Percentiles rank a stretch among this genome's conserved stretches.
phyloP scores from a whole-genome alignment of 1,140 invertebrate genomes.

The Drosophila mojavensis region DNA sequence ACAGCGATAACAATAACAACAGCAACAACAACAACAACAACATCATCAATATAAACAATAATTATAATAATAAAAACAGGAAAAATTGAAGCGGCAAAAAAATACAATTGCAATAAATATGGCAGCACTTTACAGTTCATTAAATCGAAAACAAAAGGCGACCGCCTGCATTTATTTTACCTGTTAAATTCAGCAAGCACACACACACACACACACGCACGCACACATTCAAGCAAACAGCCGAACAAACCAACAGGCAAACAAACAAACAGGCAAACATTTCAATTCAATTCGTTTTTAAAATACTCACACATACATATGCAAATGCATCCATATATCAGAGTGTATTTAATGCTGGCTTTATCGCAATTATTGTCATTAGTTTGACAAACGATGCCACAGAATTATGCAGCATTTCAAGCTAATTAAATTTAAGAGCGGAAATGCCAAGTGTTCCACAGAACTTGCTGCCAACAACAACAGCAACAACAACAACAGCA shows the following conservation, averaged over 20 bases:
- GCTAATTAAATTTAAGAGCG: constrained; percentile 77
- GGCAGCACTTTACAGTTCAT: constrained; percentile 79
- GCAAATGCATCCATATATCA: not conserved
- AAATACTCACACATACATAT: constrained; percentile 43
- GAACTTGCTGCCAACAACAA: constrained; percentile 22
- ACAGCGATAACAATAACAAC: not conserved
- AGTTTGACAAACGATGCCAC: constrained; percentile 60
- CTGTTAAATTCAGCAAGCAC: constrained; percentile 34
- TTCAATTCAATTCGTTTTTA: constrained; percentile 76
- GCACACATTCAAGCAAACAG: constrained; percentile 1
- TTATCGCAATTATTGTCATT: constrained; percentile 81
- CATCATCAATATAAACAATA: constrained; percentile 62
- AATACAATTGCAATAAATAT: constrained; percentile 70
- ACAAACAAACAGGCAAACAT: constrained; percentile 51
- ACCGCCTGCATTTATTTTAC: constrained; percentile 63
- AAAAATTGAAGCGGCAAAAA: constrained; percentile 32
- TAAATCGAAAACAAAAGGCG: constrained; percentile 80
- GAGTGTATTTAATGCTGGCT: constrained; percentile 71
- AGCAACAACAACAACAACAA: constrained; percentile 14
- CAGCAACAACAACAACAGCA: not conserved
- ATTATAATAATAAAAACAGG: constrained; percentile 44
- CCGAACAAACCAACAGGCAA: constrained; percentile 17
- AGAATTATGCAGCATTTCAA: constrained; percentile 56
- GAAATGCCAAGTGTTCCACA: constrained; percentile 41
- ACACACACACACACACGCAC: constrained; percentile 9